These are phyloP conservation scores for Microchirus variegatus DNA, from an alignment of 2,797 vertebrate genomes.

Conservation along the genomic window DNA sequence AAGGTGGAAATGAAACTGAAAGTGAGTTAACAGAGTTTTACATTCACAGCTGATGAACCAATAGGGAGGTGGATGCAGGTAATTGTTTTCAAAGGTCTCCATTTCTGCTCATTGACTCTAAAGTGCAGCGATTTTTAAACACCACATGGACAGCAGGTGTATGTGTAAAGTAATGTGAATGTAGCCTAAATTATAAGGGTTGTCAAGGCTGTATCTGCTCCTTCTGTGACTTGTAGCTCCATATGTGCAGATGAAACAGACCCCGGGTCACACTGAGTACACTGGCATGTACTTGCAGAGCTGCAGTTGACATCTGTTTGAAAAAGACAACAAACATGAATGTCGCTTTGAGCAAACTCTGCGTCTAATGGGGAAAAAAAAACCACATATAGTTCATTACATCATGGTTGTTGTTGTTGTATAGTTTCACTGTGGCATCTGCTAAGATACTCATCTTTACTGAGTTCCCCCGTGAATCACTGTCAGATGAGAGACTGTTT, in stretches of 20 bases:
- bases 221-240: background rate
- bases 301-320: background rate
- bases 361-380: background rate
- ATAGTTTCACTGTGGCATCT: slow-evolving; percentile 22
- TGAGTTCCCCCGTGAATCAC: slow-evolving; percentile 26
- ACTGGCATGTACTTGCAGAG: background rate
- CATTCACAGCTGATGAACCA: no score
- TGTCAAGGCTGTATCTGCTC: background rate
- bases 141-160: no score
- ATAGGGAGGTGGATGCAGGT: no score
- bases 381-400: slow-evolving; percentile 17
- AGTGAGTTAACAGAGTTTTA: no score
- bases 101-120: no score
- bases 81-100: no score
- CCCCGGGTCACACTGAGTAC: background rate
- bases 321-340: background rate
- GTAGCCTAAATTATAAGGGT: background rate
- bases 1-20: no score
- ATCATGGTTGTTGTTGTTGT: slow-evolving; percentile 20
- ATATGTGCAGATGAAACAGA: slow-evolving; percentile 7
- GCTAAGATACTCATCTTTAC: slow-evolving; percentile 21
- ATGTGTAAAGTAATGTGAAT: no score
- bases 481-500: slow-evolving; percentile 35
- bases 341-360: slow-evolving; percentile 2
- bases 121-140: no score